phyloP scores from a whole-genome alignment of 1,140 invertebrate species.

The Stenopsyche tienmushanensis region DNA sequence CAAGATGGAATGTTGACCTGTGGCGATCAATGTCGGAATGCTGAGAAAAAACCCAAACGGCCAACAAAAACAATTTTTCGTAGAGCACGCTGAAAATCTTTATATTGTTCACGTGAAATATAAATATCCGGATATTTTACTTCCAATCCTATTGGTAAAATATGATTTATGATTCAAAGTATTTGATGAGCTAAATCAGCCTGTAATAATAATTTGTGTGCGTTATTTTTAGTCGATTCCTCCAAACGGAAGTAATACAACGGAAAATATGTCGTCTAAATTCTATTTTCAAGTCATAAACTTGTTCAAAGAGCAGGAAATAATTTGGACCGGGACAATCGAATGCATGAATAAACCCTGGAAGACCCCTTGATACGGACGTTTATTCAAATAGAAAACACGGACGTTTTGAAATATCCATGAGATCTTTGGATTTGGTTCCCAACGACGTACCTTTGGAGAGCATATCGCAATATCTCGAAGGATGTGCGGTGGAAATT shows the following conservation, averaged over 20 bases:
- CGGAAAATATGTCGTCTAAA: neutral
- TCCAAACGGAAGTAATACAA: neutral
- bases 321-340: constrained; percentile 13
- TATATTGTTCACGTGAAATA: constrained; percentile 6
- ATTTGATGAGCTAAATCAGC: neutral
- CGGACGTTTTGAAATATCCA: constrained; percentile 11
- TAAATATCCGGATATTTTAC: constrained; percentile 21
- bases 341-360: constrained; percentile 9
- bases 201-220: neutral
- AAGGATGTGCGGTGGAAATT: constrained; percentile 8
- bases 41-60: neutral
- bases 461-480: constrained; percentile 9
- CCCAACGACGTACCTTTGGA: neutral
- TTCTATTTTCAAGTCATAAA: constrained; percentile 20
- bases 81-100: constrained; percentile 3
- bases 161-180: neutral
- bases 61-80: neutral
- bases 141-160: constrained; percentile 19
- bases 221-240: constrained; percentile 14
- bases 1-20: constrained; percentile 4
- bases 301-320: constrained; percentile 18
- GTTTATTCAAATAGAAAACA: constrained; percentile 24
- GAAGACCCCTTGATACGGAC: constrained; percentile 14
- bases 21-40: constrained; percentile 4
- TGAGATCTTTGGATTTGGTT: constrained; percentile 14